Base-by-base conservation (phyloP, 1,140 invertebrate genomes). In the Drosophila novamexicana region DNA sequence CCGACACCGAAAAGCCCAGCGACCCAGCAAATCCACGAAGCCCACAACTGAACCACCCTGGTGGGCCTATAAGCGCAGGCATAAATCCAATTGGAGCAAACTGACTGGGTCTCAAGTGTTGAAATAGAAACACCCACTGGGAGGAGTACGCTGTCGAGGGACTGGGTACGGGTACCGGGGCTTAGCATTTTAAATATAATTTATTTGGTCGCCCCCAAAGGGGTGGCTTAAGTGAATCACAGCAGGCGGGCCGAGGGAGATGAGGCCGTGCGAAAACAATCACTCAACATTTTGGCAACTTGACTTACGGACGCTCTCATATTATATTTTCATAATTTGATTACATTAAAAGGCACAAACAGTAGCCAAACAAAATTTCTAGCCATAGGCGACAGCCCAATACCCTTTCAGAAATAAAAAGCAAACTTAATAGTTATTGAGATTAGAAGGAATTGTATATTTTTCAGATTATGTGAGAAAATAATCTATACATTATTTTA, bases 291-390 rank as follows among this genome's bases (percentile, higher is more conserved):
- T 89, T 78, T 83, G 66, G 75, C 82, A 88, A 82, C 83, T 88
- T 79, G 80, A 89, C 83, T 89, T 77, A 85, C 75, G 77, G 45
- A 72, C 78, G 65, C 68, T 69, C 76, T 77, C 72, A 64, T 89
- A 89, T 89, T 83, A 83, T 81, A 81, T 82, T 89, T 88, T 88
- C 83, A 83, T 88, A 88, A 88, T 88, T 88, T 88, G 83, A 88
- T 88, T 88, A 88, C 84, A 88, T 85, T 88, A 85, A 89, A 71
- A 79, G 54, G 49, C 45, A 77, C 53, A 83, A 77, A 83, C 59
- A 72, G 39, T n/a, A 58, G 37, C 4, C 10, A 29, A 58, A 18
- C 6, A 14, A 12, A 8, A 7, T n/a, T 36, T 14, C 18, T 9
- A 3, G 6, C 4, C 2, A 7, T n/a, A 49, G 6, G 9, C 53